Evolutionary conservation across 2,797 vertebrate genomes (phyloP).

Genomic region (Hippopotamyrus pictus): DNA sequence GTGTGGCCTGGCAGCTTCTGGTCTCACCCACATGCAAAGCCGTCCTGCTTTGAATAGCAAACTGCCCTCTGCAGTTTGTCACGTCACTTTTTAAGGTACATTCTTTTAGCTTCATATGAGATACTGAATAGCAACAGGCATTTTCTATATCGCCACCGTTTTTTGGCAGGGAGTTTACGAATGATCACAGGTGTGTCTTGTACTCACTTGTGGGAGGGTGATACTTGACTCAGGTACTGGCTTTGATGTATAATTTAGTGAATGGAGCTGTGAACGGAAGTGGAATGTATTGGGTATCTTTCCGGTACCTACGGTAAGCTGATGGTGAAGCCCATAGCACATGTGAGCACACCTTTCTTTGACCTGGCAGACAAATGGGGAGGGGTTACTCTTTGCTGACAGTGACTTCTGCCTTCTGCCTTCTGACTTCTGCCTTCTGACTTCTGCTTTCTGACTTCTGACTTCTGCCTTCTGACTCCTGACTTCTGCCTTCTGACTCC

Average conservation of each 20-base stretch:
- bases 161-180: background rate
- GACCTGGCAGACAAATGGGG: background rate
- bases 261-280: background rate
- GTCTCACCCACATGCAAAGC: background rate
- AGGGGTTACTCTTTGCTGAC: background rate
- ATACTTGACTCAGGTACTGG: background rate
- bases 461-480: background rate
- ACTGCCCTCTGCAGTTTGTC: background rate
- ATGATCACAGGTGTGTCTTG: background rate
- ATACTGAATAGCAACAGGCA: background rate
- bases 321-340: background rate
- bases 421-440: background rate
- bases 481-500: background rate
- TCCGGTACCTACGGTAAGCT: background rate
- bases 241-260: background rate
- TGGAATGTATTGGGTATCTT: background rate
- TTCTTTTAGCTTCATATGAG: background rate
- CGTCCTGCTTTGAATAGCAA: background rate
- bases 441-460: no score
- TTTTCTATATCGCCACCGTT: background rate
- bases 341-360: background rate
- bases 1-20: background rate
- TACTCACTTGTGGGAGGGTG: background rate
- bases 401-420: background rate
- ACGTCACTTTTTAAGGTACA: background rate